Evolutionary conservation across 2,113 vertebrate genomes (phyloP).

Genomic region (Pedetes capensis): DNA sequence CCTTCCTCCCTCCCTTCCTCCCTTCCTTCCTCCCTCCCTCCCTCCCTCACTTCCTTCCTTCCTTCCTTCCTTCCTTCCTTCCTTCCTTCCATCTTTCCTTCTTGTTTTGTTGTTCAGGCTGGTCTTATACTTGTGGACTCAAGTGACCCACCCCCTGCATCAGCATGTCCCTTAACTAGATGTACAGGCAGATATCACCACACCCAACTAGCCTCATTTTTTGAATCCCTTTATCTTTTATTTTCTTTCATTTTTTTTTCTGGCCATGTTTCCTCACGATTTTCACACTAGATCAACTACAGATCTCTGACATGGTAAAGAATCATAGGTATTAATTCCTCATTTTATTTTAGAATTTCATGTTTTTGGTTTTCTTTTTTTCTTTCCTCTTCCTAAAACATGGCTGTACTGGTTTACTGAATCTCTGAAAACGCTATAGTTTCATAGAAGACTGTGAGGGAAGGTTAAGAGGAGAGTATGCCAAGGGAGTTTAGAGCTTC

Average conservation of each 20-base stretch:
- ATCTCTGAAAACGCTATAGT: not conserved
- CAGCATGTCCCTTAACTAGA: no score
- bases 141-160: no score
- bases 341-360: not conserved
- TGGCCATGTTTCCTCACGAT: not conserved
- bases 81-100: no score
- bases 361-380: not conserved
- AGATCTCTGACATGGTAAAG: not conserved
- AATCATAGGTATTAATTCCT: not conserved
- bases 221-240: not conserved
- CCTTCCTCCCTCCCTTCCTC: no score
- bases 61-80: no score
- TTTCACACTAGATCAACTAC: no score
- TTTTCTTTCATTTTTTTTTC: not conserved
- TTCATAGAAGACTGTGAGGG: not conserved
- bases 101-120: no score
- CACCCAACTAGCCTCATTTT: not conserved
- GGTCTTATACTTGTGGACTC: no score
- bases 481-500: not conserved
- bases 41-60: no score
- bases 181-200: no score
- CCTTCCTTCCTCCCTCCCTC: no score
- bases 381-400: not conserved
- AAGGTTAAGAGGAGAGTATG: not conserved
- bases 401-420: not conserved